Conservation (phyloP, 1,140 invertebrate species). For the Anadara kagoshimensis region DNA sequence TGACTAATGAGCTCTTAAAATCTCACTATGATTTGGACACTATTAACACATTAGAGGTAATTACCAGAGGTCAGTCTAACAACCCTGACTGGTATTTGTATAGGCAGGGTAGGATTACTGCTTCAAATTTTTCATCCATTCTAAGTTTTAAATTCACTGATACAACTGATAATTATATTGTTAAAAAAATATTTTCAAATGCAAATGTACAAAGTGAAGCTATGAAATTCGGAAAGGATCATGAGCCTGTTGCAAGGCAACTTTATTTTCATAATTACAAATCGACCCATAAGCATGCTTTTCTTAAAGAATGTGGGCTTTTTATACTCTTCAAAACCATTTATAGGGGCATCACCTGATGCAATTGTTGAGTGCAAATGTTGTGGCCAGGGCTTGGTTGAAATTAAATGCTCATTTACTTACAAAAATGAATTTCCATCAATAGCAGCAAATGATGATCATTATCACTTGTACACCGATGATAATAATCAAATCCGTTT, state of each 20-base stretch:
- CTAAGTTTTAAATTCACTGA: background rate
- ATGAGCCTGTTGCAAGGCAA: constrained; percentile 6
- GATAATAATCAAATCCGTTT: background rate
- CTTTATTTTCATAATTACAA: constrained; percentile 2
- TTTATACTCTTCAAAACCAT: background rate
- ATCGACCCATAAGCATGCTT: background rate
- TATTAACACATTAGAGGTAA: constrained; percentile 3
- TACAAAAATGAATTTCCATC: background rate
- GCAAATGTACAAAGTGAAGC: background rate
- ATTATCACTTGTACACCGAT: constrained; percentile 4
- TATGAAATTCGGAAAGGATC: constrained; percentile 12
- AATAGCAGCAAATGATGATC: background rate
- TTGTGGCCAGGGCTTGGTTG: constrained; percentile 12
- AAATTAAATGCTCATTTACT: constrained; percentile 16
- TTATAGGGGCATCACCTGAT: constrained; percentile 19
- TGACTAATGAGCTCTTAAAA: background rate
- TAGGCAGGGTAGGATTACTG: constrained; percentile 14
- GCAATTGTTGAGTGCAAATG: constrained; percentile 13
- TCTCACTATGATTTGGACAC: background rate
- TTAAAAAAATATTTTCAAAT: constrained; percentile 2
- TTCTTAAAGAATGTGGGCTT: background rate
- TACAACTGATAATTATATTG: constrained; percentile 20
- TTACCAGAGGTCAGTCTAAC: constrained; percentile 1
- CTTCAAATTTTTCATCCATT: constrained; percentile 8
- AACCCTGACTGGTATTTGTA: constrained; percentile 17